Conservation (phyloP, 1,140 invertebrate genomes). For the Rhynchophorus ferrugineus region DNA sequence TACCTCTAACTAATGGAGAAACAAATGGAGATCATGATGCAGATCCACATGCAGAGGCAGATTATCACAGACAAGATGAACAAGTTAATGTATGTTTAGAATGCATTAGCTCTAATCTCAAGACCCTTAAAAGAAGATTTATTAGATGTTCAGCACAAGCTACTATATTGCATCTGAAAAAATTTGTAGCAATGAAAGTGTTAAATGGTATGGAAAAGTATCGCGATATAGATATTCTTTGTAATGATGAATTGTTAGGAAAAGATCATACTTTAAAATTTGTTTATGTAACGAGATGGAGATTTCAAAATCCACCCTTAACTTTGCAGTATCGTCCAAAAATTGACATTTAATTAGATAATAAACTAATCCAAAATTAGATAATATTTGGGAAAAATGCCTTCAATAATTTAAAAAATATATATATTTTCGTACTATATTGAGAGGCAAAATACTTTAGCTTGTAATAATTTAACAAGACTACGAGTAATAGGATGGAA, state of each 20-base stretch:
- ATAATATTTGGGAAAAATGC: no score
- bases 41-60: constrained; percentile 71
- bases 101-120: constrained; percentile 74
- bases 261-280: constrained; percentile 99
- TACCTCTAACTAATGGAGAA: constrained; percentile 56
- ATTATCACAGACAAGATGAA: constrained; percentile 92
- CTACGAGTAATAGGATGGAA: no score
- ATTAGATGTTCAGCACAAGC: constrained; percentile 92
- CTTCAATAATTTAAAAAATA: no score
- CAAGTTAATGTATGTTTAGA: constrained; percentile 89
- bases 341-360: constrained; percentile 33
- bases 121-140: constrained; percentile 79
- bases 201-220: constrained; percentile 86
- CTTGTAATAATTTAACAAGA: no score
- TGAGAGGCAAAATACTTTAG: no score
- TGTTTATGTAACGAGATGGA: constrained; percentile 95
- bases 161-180: constrained; percentile 94
- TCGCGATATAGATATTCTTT: constrained; percentile 96
- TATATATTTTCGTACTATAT: no score
- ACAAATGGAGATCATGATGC: constrained; percentile 53
- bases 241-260: constrained; percentile 95
- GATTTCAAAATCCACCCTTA: constrained; percentile 85
- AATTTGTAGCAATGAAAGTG: constrained; percentile 95
- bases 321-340: constrained; percentile 72
- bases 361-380: no score